Evolutionary conservation across 2,797 vertebrate species (phyloP).

Genomic region (Arrhamphus sclerolepis): DNA sequence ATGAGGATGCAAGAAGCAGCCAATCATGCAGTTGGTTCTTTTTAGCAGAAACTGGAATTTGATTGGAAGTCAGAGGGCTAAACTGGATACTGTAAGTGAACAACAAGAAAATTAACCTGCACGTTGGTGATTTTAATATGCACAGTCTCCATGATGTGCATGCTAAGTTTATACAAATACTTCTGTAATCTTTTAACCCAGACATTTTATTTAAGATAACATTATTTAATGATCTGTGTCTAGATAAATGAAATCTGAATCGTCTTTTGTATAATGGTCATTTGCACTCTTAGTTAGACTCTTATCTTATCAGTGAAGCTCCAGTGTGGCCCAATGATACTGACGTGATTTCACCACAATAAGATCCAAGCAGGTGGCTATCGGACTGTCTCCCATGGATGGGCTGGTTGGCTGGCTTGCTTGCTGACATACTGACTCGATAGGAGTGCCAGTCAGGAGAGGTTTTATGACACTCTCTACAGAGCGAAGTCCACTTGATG

Average conservation of each 20-base stretch:
- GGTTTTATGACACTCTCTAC: constrained; percentile 77
- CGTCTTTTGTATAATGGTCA: constrained; percentile 17
- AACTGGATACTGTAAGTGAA: too few relatives aligned
- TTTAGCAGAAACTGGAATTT: too few relatives aligned
- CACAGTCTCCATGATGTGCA: too few relatives aligned
- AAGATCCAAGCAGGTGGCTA: constrained; percentile 56
- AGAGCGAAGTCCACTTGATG: constrained; percentile 78
- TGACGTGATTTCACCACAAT: constrained; percentile 43
- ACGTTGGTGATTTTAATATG: too few relatives aligned
- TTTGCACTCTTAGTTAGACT: constrained; percentile 7
- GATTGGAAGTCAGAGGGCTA: too few relatives aligned
- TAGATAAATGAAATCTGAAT: constrained; percentile 5
- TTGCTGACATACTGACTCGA: constrained; percentile 48
- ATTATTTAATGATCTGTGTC: too few relatives aligned
- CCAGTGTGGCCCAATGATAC: constrained; percentile 32
- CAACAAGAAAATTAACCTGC: too few relatives aligned
- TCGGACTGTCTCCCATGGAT: constrained; percentile 20
- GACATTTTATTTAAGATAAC: too few relatives aligned
- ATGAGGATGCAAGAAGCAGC: too few relatives aligned
- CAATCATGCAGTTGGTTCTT: too few relatives aligned
- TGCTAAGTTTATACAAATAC: too few relatives aligned
- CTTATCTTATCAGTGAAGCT: constrained; percentile 62
- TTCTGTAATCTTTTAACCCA: too few relatives aligned
- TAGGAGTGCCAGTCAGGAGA: constrained; percentile 82
- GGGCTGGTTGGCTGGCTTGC: constrained; percentile 19